Base-by-base conservation (phyloP, 2,797 vertebrate genomes). In the Brachyrhaphis roseni region DNA sequence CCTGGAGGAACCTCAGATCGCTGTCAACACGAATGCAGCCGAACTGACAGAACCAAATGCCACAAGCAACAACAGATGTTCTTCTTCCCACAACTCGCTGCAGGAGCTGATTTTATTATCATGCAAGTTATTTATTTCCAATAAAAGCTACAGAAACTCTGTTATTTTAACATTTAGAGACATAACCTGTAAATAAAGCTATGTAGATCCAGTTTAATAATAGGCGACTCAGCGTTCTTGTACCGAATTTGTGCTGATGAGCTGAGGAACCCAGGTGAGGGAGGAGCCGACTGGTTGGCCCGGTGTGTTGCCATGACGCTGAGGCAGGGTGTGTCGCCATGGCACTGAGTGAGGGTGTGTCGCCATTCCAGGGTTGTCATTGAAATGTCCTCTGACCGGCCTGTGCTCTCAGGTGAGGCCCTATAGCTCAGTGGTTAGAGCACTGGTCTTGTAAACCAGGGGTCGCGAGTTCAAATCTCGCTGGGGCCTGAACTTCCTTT, bases 391-490 rank as follows among this genome's bases (percentile, higher is more conserved):
- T 13, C 2, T 31, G 0, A 15, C 4, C 2, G 2, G 2, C 0
- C 0, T 0, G 0, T 0, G 0, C 0, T 0, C 0, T 0, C 64
- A 84, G 57, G 43, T 72, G 0, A 62, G 92, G 93, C 93, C 86
- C 84, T 85, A 94, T 94, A 94, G 92, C 92, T 95, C 93, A 94
- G 93, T 90, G 92, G 94, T 94, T 90, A 94, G 93, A 74, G 73
- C 73, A 94, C 93, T 94, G 91, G 92, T 94, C 91, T 74, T 74
- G 73, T 57, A 74, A 74, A 75, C 74, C 94, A 94, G 94, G 92
- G 93, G 94, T 94, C 87, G 89, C 0, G 91, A 94, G 94, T 95
- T 95, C 94, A 91, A 94, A 92, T 93, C 94, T 94, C 89, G 47
- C 93, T 93, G 91, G 79, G 92, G 92, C 93, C 91, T 94, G 0